Percentiles rank a stretch among this genome's conserved stretches.
phyloP scores from a whole-genome alignment of 1,140 invertebrate species.

The Lutraria rhynchaena region DNA sequence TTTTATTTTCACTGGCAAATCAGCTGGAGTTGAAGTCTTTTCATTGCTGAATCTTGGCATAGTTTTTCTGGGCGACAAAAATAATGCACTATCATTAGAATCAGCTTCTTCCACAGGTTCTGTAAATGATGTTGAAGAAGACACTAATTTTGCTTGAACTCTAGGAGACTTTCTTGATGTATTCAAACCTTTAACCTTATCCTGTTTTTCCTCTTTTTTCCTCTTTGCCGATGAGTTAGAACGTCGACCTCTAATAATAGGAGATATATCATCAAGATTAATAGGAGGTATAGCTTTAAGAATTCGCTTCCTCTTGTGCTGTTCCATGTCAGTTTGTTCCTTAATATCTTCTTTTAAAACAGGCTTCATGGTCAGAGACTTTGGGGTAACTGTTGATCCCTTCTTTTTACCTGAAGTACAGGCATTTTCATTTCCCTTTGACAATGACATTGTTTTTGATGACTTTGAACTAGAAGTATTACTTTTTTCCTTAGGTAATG shows the following conservation, averaged over 20 bases:
- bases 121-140: neutral
- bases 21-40: constrained; percentile 41
- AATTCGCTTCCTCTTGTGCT: neutral
- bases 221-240: neutral
- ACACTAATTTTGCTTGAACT: neutral
- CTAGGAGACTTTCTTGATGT: neutral
- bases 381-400: too few relatives aligned
- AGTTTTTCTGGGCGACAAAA: constrained; percentile 29
- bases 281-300: constrained; percentile 20
- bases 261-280: constrained; percentile 51
- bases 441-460: neutral
- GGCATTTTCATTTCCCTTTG: neutral
- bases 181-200: neutral
- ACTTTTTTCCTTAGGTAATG: neutral
- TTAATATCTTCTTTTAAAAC: neutral
- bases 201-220: neutral
- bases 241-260: constrained; percentile 1
- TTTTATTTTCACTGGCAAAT: neutral
- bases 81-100: constrained; percentile 42
- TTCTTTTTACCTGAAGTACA: too few relatives aligned
- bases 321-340: neutral
- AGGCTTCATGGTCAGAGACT: too few relatives aligned
- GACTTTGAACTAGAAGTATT: neutral
- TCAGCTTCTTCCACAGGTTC: neutral
- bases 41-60: constrained; percentile 21